A percentile compares a stretch with the other conserved stretches of the same genome.
These are phyloP conservation scores for Theonella swinhoei DNA, from an alignment of 37 sponge, comb jelly and placozoan genomes.

Conservation along the genomic window DNA sequence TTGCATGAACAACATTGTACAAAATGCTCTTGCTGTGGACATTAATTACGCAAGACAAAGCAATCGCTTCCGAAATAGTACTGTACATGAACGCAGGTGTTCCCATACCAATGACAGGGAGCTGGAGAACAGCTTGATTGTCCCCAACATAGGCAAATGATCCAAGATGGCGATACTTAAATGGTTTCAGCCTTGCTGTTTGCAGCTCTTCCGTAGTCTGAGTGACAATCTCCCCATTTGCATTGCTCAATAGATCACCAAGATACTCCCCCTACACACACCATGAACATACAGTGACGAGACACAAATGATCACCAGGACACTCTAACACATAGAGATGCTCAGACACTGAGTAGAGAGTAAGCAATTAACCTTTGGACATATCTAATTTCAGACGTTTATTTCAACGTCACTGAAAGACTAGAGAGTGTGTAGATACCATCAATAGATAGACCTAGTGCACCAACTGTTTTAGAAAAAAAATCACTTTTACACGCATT, in stretches of 20 bases:
- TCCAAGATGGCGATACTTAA: constrained; percentile 57
- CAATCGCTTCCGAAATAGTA: no score
- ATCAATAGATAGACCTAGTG: no score
- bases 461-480: no score
- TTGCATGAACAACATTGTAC: no score
- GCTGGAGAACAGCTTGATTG: constrained; percentile 64
- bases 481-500: not conserved
- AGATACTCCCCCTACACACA: constrained; percentile 46
- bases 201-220: constrained; percentile 16
- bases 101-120: constrained; percentile 59
- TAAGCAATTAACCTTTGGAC: not conserved
- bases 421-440: no score
- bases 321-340: not conserved
- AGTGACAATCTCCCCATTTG: constrained; percentile 24
- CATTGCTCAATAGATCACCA: constrained; percentile 41
- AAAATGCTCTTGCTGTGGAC: no score
- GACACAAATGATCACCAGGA: not conserved
- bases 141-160: constrained; percentile 82
- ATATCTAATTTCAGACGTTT: no score
- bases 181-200: constrained; percentile 12
- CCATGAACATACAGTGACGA: not conserved
- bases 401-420: no score
- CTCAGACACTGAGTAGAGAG: not conserved
- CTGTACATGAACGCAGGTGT: not conserved
- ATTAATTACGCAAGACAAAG: no score